Evolutionary conservation across 2,797 vertebrate genomes (phyloP).

Genomic region (Gephyroberyx darwinii): DNA sequence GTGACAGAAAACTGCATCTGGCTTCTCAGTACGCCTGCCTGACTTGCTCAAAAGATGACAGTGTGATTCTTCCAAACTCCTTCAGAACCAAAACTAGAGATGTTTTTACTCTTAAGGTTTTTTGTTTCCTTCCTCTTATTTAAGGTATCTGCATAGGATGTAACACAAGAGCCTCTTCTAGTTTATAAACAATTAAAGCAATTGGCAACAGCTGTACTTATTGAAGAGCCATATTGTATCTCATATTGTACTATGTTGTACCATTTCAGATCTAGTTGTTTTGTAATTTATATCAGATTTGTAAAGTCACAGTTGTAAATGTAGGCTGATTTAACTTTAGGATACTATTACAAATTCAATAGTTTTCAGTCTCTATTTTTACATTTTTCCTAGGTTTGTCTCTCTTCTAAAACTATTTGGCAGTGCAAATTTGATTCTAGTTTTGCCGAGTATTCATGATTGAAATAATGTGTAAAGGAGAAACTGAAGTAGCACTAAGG

Average conservation of each 20-base stretch:
- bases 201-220: not conserved
- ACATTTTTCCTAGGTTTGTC: not conserved
- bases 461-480: no score
- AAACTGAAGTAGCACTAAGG: no score
- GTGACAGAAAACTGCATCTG: slow-evolving; percentile 15
- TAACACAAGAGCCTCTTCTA: no score
- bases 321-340: not conserved
- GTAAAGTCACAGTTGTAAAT: no score
- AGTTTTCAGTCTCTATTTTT: not conserved
- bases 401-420: not conserved
- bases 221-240: not conserved
- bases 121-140: not conserved
- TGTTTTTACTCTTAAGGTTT: not conserved
- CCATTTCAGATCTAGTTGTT: no score
- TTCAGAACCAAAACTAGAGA: not conserved
- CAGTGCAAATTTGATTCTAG: not conserved
- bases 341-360: not conserved
- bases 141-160: no score
- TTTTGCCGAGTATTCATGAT: not conserved
- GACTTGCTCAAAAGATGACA: no score
- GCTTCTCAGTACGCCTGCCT: not conserved
- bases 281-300: no score
- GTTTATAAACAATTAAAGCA: not conserved
- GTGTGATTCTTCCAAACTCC: not conserved
- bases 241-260: no score